These are phyloP conservation scores for Rhagonycha lutea DNA, from an alignment of 2,888 invertebrate genomes.

Conservation along the genomic window DNA sequence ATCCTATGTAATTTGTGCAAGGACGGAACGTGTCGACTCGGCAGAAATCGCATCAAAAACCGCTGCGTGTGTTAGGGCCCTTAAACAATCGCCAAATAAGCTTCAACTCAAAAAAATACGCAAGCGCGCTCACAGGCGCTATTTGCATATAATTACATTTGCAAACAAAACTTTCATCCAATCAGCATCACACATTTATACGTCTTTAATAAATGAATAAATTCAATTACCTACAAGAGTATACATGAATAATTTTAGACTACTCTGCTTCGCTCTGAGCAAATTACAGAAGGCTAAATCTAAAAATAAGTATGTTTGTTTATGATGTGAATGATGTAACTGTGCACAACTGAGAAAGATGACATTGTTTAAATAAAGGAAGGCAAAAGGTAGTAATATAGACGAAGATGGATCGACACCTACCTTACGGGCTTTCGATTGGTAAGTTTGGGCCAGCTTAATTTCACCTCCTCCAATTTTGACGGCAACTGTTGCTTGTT, in stretches of 20 bases:
- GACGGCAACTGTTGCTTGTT: slow-evolving; percentile 83
- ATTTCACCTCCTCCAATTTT: slow-evolving; percentile 80
- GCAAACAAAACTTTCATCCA: background rate
- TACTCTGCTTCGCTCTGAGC: background rate
- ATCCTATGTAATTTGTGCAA: too few species aligned
- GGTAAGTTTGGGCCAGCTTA: slow-evolving; percentile 78
- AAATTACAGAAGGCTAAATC: background rate
- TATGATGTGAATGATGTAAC: slow-evolving; percentile 4
- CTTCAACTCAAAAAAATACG: background rate
- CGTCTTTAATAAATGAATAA: background rate
- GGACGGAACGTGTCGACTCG: too few species aligned
- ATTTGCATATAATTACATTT: background rate
- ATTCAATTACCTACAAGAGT: background rate
- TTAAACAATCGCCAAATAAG: background rate
- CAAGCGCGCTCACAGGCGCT: background rate
- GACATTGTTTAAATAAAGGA: slow-evolving; percentile 19
- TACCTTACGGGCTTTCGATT: slow-evolving; percentile 90
- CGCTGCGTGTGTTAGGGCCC: too few species aligned
- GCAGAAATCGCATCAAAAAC: too few species aligned
- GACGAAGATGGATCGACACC: slow-evolving; percentile 45
- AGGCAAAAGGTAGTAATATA: slow-evolving; percentile 17
- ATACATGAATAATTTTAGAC: background rate
- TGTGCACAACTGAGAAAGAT: slow-evolving; percentile 9
- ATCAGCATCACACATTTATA: background rate
- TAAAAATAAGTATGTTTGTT: background rate